These are phyloP conservation scores for Gambelia wislizenii DNA, from an alignment of 2,797 vertebrate species.

Conservation along the genomic window DNA sequence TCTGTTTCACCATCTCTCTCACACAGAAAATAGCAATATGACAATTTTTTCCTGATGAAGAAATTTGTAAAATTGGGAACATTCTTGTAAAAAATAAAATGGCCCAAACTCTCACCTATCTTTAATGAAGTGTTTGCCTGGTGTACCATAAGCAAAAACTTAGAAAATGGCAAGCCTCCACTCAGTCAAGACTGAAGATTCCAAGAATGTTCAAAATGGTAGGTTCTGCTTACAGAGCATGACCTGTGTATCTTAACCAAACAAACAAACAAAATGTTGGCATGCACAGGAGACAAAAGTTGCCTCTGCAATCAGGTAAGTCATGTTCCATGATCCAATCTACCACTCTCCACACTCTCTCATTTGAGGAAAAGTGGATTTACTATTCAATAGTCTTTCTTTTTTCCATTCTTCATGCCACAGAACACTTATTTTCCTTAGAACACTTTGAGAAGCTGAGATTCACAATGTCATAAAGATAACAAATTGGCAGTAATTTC, in stretches of 20 bases:
- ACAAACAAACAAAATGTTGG: background rate
- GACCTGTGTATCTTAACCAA: background rate
- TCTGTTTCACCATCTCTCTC: no score
- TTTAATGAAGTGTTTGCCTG: background rate
- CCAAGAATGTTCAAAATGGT: background rate
- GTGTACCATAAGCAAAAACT: background rate
- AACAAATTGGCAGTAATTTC: conserved; percentile 31
- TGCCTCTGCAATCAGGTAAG: background rate
- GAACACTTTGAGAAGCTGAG: conserved; percentile 19
- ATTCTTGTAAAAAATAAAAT: no score
- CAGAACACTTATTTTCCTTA: conserved; percentile 4
- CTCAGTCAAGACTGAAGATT: background rate
- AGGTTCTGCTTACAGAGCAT: background rate
- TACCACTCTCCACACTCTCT: background rate
- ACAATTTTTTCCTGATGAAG: no score
- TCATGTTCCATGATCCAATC: no score
- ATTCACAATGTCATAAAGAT: background rate
- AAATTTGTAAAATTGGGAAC: no score
- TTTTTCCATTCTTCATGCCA: background rate
- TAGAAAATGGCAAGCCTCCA: background rate
- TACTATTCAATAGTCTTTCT: background rate
- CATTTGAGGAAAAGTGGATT: background rate
- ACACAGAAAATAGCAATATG: no score
- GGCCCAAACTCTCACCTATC: no score
- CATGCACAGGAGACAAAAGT: background rate